These are phyloP conservation scores for Branchinecta lindahli DNA, from an alignment of 1,140 invertebrate genomes.

Conservation along the genomic window DNA sequence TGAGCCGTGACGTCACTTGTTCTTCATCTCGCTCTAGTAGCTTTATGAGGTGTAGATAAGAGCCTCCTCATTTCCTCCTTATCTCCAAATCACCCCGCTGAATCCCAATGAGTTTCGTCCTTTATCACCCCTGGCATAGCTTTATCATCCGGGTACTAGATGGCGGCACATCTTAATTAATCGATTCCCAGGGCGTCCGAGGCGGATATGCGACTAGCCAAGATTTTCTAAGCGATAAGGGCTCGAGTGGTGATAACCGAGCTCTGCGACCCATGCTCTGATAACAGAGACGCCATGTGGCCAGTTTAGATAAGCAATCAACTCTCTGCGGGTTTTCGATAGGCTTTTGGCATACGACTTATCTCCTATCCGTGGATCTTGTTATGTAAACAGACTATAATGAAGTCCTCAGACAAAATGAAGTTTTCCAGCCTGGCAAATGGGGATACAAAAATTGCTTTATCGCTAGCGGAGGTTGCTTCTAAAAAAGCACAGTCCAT, in stretches of 20 bases:
- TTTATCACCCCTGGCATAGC: background rate
- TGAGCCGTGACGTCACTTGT: no score
- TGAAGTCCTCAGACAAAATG: constrained; percentile 3
- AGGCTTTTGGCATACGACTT: background rate
- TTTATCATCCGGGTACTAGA: background rate
- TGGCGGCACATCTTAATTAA: background rate
- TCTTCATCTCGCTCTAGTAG: no score
- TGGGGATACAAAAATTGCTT: no score
- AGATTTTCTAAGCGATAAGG: constrained; percentile 2
- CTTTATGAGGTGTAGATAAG: no score
- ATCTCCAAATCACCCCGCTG: constrained; percentile 5
- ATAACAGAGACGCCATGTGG: constrained; percentile 2
- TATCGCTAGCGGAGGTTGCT: no score
- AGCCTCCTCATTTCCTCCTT: background rate
- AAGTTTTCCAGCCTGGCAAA: constrained; percentile 1
- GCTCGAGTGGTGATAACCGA: background rate
- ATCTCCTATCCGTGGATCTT: background rate
- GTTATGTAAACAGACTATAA: background rate
- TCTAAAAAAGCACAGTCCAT: no score
- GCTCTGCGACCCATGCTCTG: background rate
- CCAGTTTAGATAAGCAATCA: background rate
- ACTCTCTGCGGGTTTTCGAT: background rate
- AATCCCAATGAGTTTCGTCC: constrained; percentile 2
- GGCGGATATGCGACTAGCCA: background rate
- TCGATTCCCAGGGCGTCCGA: background rate